Evolutionary conservation across 2,888 invertebrate species (phyloP).

Genomic region (Microctonus hyperodae): DNA sequence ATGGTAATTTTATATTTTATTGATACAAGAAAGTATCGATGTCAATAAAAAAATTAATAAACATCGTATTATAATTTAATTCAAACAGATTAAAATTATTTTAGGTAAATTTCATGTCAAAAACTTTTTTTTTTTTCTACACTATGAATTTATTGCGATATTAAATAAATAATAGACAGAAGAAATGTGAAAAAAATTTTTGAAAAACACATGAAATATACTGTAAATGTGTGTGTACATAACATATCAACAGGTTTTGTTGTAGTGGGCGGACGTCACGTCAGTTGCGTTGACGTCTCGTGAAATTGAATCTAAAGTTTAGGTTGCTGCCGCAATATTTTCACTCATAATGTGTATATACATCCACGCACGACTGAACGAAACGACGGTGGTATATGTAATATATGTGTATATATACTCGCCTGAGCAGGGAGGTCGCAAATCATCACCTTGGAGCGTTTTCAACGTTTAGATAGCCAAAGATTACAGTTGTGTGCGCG

Average conservation of each 20-base stretch:
- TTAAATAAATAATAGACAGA: neutral
- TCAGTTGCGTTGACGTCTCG: slow-evolving; percentile 59
- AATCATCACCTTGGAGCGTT: slow-evolving; percentile 58
- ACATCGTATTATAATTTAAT: too few species aligned
- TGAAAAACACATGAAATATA: neutral
- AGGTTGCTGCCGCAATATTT: slow-evolving; percentile 45
- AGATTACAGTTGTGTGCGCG: slow-evolving; percentile 54
- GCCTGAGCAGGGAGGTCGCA: slow-evolving; percentile 58
- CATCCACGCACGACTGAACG: slow-evolving; percentile 8
- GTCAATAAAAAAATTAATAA: too few species aligned
- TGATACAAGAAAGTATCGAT: too few species aligned
- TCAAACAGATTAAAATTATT: too few species aligned
- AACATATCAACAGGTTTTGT: slow-evolving; percentile 29
- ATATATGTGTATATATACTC: slow-evolving; percentile 26
- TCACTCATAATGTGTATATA: slow-evolving; percentile 35
- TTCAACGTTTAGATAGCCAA: slow-evolving; percentile 55
- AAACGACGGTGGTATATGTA: neutral
- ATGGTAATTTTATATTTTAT: too few species aligned
- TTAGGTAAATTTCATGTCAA: too few species aligned
- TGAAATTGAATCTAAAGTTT: slow-evolving; percentile 63
- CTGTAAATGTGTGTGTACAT: neutral
- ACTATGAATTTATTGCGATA: too few species aligned
- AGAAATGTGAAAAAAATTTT: neutral
- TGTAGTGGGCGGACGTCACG: slow-evolving; percentile 62
- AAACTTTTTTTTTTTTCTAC: too few species aligned